Evolutionary conservation across 2,797 vertebrate genomes (phyloP).

Genomic region (Sus cebifrons): DNA sequence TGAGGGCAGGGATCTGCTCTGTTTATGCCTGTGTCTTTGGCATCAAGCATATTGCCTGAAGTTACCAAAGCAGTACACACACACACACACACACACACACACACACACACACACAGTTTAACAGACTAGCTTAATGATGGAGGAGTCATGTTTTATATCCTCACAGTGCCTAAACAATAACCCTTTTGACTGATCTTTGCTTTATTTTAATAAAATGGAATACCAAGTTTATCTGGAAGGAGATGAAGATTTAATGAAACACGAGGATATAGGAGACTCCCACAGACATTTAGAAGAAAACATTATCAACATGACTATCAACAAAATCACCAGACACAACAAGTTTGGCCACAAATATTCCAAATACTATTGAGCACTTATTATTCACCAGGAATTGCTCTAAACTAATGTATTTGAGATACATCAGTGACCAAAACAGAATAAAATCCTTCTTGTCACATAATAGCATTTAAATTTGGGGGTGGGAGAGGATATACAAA

Average conservation of each 20-base stretch:
- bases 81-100: background rate
- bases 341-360: background rate
- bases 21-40: background rate
- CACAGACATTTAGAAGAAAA: background rate
- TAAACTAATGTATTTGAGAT: background rate
- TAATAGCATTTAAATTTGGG: background rate
- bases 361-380: background rate
- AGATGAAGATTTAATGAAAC: background rate
- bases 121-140: background rate
- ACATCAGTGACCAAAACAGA: background rate
- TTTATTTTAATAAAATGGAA: conserved; percentile 19
- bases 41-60: background rate
- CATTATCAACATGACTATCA: background rate
- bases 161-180: background rate
- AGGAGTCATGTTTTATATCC: background rate
- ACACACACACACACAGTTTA: background rate
- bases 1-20: background rate
- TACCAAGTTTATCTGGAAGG: background rate
- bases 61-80: background rate
- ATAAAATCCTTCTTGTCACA: background rate
- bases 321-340: background rate
- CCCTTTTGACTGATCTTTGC: background rate
- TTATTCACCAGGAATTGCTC: background rate
- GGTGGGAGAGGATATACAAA: background rate
- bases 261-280: background rate